Evolutionary conservation across 2,113 vertebrate genomes (phyloP).

Genomic region (Lepisosteus osseus): DNA sequence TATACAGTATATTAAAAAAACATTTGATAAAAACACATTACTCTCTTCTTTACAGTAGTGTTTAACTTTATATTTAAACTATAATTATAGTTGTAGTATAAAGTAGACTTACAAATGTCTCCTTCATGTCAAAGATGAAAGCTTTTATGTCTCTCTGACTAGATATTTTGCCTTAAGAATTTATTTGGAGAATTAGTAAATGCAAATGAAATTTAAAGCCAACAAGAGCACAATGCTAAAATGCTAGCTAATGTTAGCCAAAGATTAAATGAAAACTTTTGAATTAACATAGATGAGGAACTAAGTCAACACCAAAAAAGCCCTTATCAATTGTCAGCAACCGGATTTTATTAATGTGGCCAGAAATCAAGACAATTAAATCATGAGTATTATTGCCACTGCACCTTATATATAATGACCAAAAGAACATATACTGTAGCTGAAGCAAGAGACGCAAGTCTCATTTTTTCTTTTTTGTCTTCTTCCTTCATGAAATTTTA

Average conservation of each 20-base stretch:
- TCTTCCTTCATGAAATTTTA: background rate
- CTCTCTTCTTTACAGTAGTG: no score
- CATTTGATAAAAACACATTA: no score
- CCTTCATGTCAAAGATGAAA: no score
- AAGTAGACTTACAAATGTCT: no score
- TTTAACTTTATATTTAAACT: background rate
- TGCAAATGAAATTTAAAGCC: background rate
- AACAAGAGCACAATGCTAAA: conserved; percentile 4
- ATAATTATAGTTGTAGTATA: background rate
- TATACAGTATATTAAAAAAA: no score
- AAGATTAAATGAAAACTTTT: conserved; percentile 6
- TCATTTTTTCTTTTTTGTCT: conserved; percentile 6
- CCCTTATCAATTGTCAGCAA: conserved; percentile 22
- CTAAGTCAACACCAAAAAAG: conserved; percentile 17
- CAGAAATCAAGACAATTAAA: conserved; percentile 16
- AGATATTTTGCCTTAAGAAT: background rate
- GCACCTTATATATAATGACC: conserved; percentile 20
- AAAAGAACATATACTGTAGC: background rate
- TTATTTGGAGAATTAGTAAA: conserved; percentile 16
- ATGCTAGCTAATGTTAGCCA: conserved; percentile 18
- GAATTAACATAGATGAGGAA: background rate
- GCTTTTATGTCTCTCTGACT: no score
- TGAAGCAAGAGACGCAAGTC: no score
- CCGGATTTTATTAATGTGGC: conserved; percentile 21
- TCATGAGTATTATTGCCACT: conserved; percentile 6